phyloP scores from a whole-genome alignment of 1,140 invertebrate genomes.

The Drosophila tristis region DNA sequence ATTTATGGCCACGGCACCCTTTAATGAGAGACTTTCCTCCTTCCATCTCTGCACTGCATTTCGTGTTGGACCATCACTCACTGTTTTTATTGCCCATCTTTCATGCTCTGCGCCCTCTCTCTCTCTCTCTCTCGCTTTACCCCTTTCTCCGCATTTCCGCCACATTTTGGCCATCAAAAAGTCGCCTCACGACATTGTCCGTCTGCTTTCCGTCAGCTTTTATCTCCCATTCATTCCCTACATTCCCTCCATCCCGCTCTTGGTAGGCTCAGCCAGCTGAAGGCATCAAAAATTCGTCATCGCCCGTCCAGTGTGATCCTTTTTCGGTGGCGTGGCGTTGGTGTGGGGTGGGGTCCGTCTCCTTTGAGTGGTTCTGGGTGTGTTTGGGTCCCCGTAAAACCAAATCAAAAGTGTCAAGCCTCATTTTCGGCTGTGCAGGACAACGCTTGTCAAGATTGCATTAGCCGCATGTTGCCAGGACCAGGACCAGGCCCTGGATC shows the following conservation, averaged over 20 bases:
- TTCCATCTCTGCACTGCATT: too few relatives aligned
- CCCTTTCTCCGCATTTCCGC: not conserved
- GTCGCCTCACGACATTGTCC: conserved; percentile 43
- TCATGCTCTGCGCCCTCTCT: not conserved
- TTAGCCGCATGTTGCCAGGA: conserved; percentile 51
- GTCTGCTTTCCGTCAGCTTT: conserved; percentile 29
- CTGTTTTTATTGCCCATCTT: conserved; percentile 17
- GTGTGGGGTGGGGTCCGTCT: too few relatives aligned
- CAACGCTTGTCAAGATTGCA: conserved; percentile 75
- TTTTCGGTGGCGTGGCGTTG: not conserved
- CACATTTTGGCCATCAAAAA: conserved; percentile 53
- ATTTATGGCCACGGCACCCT: too few relatives aligned
- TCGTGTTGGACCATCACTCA: too few relatives aligned
- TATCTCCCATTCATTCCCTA: not conserved
- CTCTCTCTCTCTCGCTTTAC: too few relatives aligned
- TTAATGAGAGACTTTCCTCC: too few relatives aligned
- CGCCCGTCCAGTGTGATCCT: conserved; percentile 16
- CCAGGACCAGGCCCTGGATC: not conserved
- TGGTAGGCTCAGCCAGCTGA: conserved; percentile 46
- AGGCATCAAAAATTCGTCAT: conserved; percentile 63
- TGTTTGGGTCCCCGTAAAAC: conserved; percentile 44
- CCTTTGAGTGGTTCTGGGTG: not conserved
- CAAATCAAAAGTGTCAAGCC: conserved; percentile 79
- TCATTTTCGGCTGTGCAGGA: conserved; percentile 66
- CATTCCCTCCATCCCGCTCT: not conserved